phyloP scores from a whole-genome alignment of 30 jellyfish, hydroid and myxozoan genomes.

The Hydractinia echinata region DNA sequence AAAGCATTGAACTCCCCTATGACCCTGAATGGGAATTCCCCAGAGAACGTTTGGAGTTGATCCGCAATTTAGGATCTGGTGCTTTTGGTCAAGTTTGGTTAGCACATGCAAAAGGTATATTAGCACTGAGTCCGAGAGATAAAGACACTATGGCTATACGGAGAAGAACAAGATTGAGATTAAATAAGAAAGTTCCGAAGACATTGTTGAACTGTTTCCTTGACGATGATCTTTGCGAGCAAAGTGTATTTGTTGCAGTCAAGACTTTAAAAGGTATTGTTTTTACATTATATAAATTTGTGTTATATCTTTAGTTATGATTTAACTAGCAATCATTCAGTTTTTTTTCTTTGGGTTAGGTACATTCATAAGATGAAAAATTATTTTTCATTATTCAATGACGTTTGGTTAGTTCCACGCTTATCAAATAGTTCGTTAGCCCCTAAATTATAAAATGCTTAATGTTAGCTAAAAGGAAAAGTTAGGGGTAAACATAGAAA shows the following conservation, averaged over 20 bases:
- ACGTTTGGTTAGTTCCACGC: too few relatives aligned
- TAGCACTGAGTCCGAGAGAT: constrained; percentile 42
- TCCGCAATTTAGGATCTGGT: constrained; percentile 81
- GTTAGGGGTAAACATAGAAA: too few relatives aligned
- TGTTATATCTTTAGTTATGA: too few relatives aligned
- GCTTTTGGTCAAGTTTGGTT: constrained; percentile 97
- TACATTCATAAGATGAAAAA: too few relatives aligned
- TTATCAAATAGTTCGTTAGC: too few relatives aligned
- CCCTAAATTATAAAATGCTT: too few relatives aligned
- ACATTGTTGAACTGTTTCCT: constrained; percentile 21
- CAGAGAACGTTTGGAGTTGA: constrained; percentile 64
- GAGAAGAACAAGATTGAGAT: constrained; percentile 21
- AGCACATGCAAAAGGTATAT: constrained; percentile 90
- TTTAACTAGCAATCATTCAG: too few relatives aligned
- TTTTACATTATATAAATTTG: background rate
- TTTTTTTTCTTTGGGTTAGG: too few relatives aligned
- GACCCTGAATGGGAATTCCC: constrained; percentile 98
- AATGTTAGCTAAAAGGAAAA: too few relatives aligned
- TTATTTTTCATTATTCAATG: too few relatives aligned
- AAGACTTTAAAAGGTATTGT: constrained; percentile 37
- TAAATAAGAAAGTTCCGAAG: constrained; percentile 20
- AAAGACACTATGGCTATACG: constrained; percentile 25
- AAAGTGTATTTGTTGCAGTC: constrained; percentile 38
- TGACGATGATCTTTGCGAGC: constrained; percentile 27
- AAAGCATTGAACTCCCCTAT: constrained; percentile 84